Evolutionary conservation across 1,140 invertebrate species (phyloP), one percentile per base, ranked within the genome.

Genomic region (Scaptomyza graminum): DNA sequence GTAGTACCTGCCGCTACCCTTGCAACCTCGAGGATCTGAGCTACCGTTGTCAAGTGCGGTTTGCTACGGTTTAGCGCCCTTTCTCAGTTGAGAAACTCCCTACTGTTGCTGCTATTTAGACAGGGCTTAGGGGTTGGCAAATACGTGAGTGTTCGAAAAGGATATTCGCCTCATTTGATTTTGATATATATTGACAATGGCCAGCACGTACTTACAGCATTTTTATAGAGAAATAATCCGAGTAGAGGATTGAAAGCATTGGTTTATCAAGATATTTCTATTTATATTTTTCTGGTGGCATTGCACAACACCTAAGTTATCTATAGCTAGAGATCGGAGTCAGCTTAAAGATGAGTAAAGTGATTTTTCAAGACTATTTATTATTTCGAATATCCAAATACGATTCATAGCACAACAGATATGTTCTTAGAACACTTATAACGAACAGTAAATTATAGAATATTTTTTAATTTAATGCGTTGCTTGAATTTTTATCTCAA

Each of bases 31-130:
- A 41, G 37, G 37, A 41, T 1, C 22, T 34, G 52, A 22, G 61
- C 68, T 64, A 46, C 78, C 57, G 78, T 81, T 62, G 78, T 81
- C 78, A 81, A 81, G 78, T 81, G 78, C 77, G 77, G 77, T 80
- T 79, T 79, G 34, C 70, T 64, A 57, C 18, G 55, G 50, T 57
- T 49, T 79, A 80, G 77, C 76, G 78, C 74, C 79, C 34, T 63
- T 47, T 51, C 0, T 5, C 78, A 80, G 77, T 28, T 18, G 34
- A 43, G 51, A 57, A 43, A 12, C 4, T n/a, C 11, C 25, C 31
- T 54, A 18, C 18, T 22, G 18, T 22, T 22, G 4, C 18, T 22
- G 18, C 18, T 57, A 46, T 64, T 47, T 47, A 46, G 51, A 64
- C 16, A 5, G 28, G 49, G 44, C 37, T 34, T 56, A 60, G 6